A percentile compares a stretch with the other conserved stretches of the same genome.
Evolutionary conservation across 92 coral and sea anemone genomes (phyloP).

Genomic region (Epizoanthus scotinus): DNA sequence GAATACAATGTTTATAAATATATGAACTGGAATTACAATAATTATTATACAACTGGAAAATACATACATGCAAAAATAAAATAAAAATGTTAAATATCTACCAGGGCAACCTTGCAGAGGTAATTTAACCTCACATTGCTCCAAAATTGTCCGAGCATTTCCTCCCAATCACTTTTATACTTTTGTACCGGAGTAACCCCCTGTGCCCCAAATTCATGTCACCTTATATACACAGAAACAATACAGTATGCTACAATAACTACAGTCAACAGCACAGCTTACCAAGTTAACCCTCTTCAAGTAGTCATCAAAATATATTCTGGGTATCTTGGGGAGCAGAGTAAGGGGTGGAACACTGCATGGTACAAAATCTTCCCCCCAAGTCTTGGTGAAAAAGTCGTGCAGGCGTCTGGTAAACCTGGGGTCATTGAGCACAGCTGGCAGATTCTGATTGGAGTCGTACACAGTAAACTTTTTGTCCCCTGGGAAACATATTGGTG

Average conservation of each 20-base stretch:
- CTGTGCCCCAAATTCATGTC: too few species aligned
- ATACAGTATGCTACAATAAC: background rate
- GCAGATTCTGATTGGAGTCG: constrained; percentile 94
- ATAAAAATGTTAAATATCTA: too few species aligned
- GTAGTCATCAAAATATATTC: constrained; percentile 78
- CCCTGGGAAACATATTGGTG: constrained; percentile 85
- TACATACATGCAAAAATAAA: too few species aligned
- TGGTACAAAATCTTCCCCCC: constrained; percentile 96
- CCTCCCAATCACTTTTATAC: too few species aligned
- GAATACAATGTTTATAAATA: too few species aligned
- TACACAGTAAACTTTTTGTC: constrained; percentile 86
- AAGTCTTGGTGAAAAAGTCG: constrained; percentile 89
- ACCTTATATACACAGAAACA: too few species aligned
- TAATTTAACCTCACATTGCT: too few species aligned
- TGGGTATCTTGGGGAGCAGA: constrained; percentile 77
- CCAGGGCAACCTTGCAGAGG: too few species aligned
- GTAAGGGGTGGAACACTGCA: constrained; percentile 92
- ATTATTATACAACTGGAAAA: too few species aligned
- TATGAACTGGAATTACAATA: too few species aligned
- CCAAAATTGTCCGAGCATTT: too few species aligned
- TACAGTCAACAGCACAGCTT: constrained; percentile 21
- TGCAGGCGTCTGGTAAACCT: constrained; percentile 73
- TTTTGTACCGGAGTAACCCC: too few species aligned
- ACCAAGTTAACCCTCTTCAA: constrained; percentile 84
- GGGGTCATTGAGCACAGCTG: constrained; percentile 95